A percentile compares a stretch with the other conserved stretches of the same genome.
Evolutionary conservation across 1,140 invertebrate genomes (phyloP).

Genomic region (Propsilocerus akamusi): DNA sequence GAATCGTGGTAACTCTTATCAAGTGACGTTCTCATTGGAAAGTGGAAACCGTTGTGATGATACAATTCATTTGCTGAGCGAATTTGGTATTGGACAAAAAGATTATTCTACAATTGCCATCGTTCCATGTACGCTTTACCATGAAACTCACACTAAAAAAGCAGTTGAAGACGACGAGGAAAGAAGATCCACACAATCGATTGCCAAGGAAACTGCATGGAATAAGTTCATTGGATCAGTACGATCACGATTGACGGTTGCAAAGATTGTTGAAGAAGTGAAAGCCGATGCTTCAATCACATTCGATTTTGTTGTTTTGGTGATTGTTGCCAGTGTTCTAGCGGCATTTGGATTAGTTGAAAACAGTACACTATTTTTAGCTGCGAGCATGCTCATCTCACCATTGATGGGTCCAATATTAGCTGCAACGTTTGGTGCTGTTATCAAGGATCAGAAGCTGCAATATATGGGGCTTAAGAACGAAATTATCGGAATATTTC

Average conservation of each 20-base stretch:
- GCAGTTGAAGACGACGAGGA: background rate
- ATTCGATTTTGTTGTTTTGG: slow-evolving; percentile 51
- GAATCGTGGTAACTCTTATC: slow-evolving; percentile 15
- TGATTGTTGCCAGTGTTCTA: slow-evolving; percentile 37
- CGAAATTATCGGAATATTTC: slow-evolving; percentile 41
- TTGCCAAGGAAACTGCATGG: slow-evolving; percentile 26
- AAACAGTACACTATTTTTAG: slow-evolving; percentile 49
- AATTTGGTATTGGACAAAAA: slow-evolving; percentile 24
- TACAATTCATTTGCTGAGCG: slow-evolving; percentile 21
- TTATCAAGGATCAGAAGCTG: slow-evolving; percentile 41
- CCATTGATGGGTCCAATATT: slow-evolving; percentile 64
- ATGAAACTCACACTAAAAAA: slow-evolving; percentile 8
- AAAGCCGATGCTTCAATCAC: slow-evolving; percentile 42
- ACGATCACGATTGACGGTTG: slow-evolving; percentile 42
- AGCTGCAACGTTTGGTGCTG: slow-evolving; percentile 49
- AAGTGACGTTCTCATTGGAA: slow-evolving; percentile 25
- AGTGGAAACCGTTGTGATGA: slow-evolving; percentile 24
- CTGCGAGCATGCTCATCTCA: slow-evolving; percentile 62
- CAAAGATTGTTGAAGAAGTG: slow-evolving; percentile 47
- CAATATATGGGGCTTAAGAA: slow-evolving; percentile 36
- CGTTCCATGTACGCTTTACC: slow-evolving; percentile 23
- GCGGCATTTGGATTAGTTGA: slow-evolving; percentile 55
- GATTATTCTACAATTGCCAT: slow-evolving; percentile 24
- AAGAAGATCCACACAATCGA: background rate
- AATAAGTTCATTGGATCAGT: slow-evolving; percentile 35